Evolutionary conservation across 2,888 invertebrate genomes (phyloP), one percentile per base, ranked within the genome.

Genomic region (Leptothorax acervorum): DNA sequence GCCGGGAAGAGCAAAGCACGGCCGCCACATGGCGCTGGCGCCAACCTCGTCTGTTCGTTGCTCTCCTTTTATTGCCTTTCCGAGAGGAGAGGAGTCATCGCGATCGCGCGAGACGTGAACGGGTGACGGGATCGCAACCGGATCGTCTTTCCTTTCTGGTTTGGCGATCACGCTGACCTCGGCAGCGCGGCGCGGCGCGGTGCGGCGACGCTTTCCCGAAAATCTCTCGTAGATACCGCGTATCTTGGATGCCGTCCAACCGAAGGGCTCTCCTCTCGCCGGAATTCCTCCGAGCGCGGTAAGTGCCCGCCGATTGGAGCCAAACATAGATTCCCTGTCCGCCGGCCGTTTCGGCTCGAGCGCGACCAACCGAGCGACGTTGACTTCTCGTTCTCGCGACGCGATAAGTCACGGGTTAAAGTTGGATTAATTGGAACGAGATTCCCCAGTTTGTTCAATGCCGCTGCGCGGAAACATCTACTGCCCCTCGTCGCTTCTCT

Each of bases 11-110:
- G 66, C 63, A 63, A 62, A 51, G 71, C 39, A 68, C 85, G 84
- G 78, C 87, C 86, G 88, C 91, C 90, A 92, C 90, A 93, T 92
- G 92, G 89, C 90, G 87, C 88, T 92, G 92, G 93, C 93, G 93
- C 92, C 92, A 92, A 88, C 84, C 90, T 87, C 85, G 87, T 90
- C 86, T 88, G 83, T 60, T 60, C 87, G 81, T 85, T 83, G 85
- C 68, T 86, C 87, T 90, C 87, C 87, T 91, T 88, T 90, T 89
- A 87, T 92, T 92, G 90, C 88, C 90, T 91, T 90, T 88, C 86
- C 88, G 39, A 73, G 74, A 83, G 85, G 87, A 89, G 88, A 82
- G 88, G 89, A 90, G 87, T 87, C 89, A 85, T 85, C 82, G 86
- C 83, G 82, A 66, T 84, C 74, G 66, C 78, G 73, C 74, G 66